A percentile compares a stretch with the other conserved stretches of the same genome.
phyloP scores from a whole-genome alignment of 2,797 vertebrate species.

The Coracias cyanogaster region DNA sequence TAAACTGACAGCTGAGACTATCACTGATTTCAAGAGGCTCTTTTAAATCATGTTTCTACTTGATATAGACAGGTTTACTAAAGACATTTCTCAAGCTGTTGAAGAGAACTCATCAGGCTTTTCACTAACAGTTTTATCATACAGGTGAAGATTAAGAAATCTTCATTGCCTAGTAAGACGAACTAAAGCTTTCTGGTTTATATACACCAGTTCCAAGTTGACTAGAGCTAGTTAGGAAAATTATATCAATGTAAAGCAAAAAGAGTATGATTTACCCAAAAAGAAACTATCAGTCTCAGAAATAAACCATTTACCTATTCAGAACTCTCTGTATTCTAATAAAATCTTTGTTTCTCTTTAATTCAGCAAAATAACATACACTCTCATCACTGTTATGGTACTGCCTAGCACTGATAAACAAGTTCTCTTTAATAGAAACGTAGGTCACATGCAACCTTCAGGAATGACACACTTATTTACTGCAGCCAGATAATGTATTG shows the following conservation, averaged over 20 bases:
- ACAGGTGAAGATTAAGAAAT: not conserved
- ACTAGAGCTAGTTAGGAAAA: not conserved
- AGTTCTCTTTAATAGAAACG: not conserved
- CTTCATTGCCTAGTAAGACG: not conserved
- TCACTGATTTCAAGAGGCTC: not conserved
- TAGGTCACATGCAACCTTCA: not conserved
- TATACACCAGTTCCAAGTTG: not conserved
- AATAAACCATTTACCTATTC: not conserved
- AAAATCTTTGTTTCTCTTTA: not conserved
- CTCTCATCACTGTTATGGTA: not conserved
- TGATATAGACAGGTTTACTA: not conserved
- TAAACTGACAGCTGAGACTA: not conserved
- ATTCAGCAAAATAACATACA: not conserved
- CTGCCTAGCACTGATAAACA: not conserved
- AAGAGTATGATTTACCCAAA: not conserved
- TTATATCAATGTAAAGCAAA: not conserved
- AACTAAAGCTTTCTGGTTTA: not conserved
- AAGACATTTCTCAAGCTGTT: not conserved
- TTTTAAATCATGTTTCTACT: not conserved
- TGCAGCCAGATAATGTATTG: not conserved
- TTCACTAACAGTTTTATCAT: not conserved
- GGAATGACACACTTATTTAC: not conserved
- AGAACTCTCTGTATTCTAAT: not conserved
- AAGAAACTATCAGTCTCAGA: not conserved
- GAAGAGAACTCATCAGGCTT: not conserved